Conservation (phyloP, 2,888 invertebrate genomes). For the Calephelis perditalis region DNA sequence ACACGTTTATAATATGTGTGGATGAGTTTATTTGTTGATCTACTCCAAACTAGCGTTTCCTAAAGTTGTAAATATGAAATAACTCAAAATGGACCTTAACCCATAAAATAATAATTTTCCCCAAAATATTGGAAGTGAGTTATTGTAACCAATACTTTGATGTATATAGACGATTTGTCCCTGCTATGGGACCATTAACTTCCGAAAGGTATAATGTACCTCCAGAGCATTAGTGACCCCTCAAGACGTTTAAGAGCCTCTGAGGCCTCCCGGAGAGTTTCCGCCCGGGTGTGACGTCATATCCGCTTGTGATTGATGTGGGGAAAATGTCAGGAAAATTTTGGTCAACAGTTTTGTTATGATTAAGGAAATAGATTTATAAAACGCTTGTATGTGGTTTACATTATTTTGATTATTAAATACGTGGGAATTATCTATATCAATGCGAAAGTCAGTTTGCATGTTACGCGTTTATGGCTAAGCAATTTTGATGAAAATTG, state of each 20-base stretch:
- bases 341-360: constrained; percentile 3
- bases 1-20: too few relatives aligned
- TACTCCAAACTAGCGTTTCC: too few relatives aligned
- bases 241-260: constrained; percentile 51
- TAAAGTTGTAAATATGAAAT: too few relatives aligned
- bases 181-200: constrained; percentile 48
- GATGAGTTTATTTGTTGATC: too few relatives aligned
- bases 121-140: constrained; percentile 9
- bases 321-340: constrained; percentile 21
- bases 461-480: too few relatives aligned
- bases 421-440: too few relatives aligned
- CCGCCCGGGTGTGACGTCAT: constrained; percentile 45
- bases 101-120: too few relatives aligned
- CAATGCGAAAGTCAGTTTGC: too few relatives aligned
- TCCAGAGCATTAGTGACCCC: constrained; percentile 59
- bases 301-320: constrained; percentile 40
- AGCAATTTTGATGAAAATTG: too few relatives aligned
- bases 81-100: too few relatives aligned
- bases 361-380: constrained; percentile 12
- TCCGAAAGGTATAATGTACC: constrained; percentile 56
- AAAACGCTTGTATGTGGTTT: neutral
- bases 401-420: neutral
- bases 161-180: constrained; percentile 12
- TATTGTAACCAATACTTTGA: constrained; percentile 11
- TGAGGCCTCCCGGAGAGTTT: constrained; percentile 47